phyloP scores from a whole-genome alignment of 35 echinoderm and acorn worm genomes.

The Diadema setosum region DNA sequence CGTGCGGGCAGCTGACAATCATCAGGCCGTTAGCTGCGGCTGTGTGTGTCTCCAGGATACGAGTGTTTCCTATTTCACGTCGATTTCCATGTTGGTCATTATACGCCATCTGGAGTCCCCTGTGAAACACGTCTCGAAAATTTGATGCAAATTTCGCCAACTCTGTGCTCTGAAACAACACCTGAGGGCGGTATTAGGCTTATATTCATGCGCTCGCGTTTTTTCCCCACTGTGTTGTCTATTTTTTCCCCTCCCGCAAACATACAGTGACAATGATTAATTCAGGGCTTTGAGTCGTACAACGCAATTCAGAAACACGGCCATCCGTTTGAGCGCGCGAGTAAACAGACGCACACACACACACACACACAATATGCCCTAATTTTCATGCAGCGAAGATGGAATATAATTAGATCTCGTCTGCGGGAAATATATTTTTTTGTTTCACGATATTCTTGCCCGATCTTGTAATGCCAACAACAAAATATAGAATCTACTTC shows the following conservation, averaged over 20 bases:
- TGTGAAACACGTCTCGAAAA: not conserved
- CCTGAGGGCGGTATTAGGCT: constrained; percentile 8
- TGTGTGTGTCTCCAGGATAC: constrained; percentile 9
- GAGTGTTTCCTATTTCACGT: constrained; percentile 21
- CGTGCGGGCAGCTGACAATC: not conserved
- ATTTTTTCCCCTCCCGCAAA: not conserved
- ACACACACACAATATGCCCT: too few species aligned
- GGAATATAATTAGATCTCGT: too few species aligned
- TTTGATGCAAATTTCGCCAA: not conserved
- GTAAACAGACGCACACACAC: too few species aligned
- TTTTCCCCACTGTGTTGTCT: not conserved
- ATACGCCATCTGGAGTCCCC: constrained; percentile 1
- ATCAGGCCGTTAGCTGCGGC: not conserved
- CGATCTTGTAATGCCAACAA: too few species aligned
- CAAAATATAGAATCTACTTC: too few species aligned
- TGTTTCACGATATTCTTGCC: too few species aligned
- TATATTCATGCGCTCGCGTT: not conserved
- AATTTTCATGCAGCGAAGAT: too few species aligned
- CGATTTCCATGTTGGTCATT: constrained; percentile 1
- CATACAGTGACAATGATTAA: too few species aligned
- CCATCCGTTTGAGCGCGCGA: too few species aligned
- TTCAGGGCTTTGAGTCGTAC: too few species aligned
- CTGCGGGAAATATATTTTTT: too few species aligned
- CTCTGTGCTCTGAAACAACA: constrained; percentile 1
- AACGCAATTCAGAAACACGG: too few species aligned